These are phyloP conservation scores for Synanceia verrucosa DNA, from an alignment of 2,797 vertebrate genomes.

Conservation along the genomic window DNA sequence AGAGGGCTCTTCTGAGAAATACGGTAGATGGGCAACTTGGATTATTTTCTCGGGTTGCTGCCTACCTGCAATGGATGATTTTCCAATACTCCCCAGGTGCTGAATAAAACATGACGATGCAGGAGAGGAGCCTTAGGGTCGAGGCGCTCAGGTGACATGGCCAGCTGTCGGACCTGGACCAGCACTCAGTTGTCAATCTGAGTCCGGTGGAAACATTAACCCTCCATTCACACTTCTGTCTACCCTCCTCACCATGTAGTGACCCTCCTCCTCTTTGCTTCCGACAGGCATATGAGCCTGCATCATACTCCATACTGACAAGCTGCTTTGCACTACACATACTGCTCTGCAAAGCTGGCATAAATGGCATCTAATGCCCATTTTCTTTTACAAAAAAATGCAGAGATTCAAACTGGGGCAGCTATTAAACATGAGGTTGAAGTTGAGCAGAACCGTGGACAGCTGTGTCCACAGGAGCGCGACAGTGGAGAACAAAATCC, in stretches of 20 bases:
- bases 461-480: slow-evolving; percentile 49
- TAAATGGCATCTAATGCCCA: neutral
- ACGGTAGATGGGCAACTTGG: slow-evolving; percentile 25
- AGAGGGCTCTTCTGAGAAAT: slow-evolving; percentile 27
- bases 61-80: slow-evolving; percentile 77
- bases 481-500: slow-evolving; percentile 60
- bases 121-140: slow-evolving; percentile 75
- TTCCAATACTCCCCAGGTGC: slow-evolving; percentile 82
- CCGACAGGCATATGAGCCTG: neutral
- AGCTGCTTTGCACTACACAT: neutral
- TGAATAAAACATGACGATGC: slow-evolving; percentile 90
- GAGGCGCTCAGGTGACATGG: slow-evolving; percentile 80
- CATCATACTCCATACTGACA: neutral
- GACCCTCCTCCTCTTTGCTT: neutral
- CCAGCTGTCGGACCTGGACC: slow-evolving; percentile 52
- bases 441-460: slow-evolving; percentile 37
- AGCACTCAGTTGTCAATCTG: slow-evolving; percentile 53
- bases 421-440: slow-evolving; percentile 25
- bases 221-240: slow-evolving; percentile 43
- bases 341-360: neutral
- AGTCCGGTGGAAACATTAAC: slow-evolving; percentile 69
- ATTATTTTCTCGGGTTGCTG: slow-evolving; percentile 54
- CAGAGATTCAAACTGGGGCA: slow-evolving; percentile 1
- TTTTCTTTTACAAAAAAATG: neutral
- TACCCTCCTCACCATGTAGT: neutral